Conservation (phyloP, 2,113 vertebrate species). For the Trogon melanurus region DNA sequence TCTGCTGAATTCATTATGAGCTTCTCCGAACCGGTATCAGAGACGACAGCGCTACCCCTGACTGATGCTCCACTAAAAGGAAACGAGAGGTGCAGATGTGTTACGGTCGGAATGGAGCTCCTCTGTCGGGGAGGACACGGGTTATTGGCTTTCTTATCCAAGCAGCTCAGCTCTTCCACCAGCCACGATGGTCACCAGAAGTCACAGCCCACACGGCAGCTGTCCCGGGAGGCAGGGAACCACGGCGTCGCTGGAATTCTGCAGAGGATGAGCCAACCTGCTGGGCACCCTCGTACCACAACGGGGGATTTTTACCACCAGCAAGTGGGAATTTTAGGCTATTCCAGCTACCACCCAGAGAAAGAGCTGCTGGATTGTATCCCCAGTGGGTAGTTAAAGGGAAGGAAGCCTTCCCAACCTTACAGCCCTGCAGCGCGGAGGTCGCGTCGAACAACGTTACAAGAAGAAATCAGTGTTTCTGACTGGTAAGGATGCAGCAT, state of each 20-base stretch:
- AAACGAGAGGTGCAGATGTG: neutral
- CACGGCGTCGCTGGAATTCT: neutral
- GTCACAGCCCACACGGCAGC: neutral
- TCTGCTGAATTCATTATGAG: neutral
- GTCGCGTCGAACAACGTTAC: neutral
- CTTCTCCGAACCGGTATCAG: neutral
- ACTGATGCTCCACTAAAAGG: neutral
- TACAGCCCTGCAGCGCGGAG: rapidly evolving
- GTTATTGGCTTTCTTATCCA: neutral
- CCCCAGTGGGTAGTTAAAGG: rapidly evolving
- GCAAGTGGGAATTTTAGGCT: neutral
- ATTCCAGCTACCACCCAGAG: neutral
- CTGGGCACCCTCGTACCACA: neutral
- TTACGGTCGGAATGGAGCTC: neutral
- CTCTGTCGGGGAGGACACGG: neutral
- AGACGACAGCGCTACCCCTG: rapidly evolving
- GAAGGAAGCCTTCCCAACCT: neutral
- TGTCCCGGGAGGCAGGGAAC: neutral
- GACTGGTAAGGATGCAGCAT: rapidly evolving
- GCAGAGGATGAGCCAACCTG: neutral
- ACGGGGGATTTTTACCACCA: neutral
- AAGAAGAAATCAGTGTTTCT: neutral
- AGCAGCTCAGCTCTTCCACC: neutral
- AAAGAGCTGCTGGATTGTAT: neutral
- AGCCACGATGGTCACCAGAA: rapidly evolving